phyloP scores from a whole-genome alignment of 2,797 vertebrate genomes.

The Caiman crocodilus region DNA sequence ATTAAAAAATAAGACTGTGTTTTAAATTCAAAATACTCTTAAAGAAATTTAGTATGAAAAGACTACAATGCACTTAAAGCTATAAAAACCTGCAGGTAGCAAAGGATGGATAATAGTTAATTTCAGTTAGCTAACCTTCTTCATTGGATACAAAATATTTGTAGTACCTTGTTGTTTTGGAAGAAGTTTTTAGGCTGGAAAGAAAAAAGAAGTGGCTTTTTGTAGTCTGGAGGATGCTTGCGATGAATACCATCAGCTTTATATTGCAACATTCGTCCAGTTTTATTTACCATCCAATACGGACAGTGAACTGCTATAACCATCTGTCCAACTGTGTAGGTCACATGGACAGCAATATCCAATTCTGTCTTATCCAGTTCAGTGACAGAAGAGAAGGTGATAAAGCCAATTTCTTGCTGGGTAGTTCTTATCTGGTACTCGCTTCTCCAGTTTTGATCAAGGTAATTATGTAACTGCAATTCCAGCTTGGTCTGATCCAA shows the following conservation, averaged over 20 bases:
- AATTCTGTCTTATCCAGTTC: constrained; percentile 87
- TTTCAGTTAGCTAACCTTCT: background rate
- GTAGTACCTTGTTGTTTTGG: constrained; percentile 94
- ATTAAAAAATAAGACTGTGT: background rate
- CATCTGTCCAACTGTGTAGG: constrained; percentile 88
- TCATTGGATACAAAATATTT: background rate
- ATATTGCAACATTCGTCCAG: constrained; percentile 93
- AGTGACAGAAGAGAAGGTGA: constrained; percentile 85
- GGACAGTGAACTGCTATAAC: constrained; percentile 92
- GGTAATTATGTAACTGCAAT: constrained; percentile 89
- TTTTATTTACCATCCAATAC: constrained; percentile 99
- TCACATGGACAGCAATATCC: constrained; percentile 93
- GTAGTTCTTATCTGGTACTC: constrained; percentile 86
- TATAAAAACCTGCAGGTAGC: constrained; percentile 12
- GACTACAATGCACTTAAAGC: background rate
- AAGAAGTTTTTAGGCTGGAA: constrained; percentile 96
- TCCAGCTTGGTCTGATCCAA: constrained; percentile 88
- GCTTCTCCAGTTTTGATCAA: constrained; percentile 91
- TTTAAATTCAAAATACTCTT: background rate
- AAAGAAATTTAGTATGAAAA: background rate
- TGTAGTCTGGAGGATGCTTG: constrained; percentile 94
- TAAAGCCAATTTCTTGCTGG: constrained; percentile 93
- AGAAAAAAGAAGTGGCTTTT: constrained; percentile 95
- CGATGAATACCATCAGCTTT: constrained; percentile 97
- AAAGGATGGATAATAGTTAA: background rate